Evolutionary conservation across 2,888 invertebrate genomes (phyloP), one percentile per base, ranked within the genome.

Genomic region (Parochlus steinenii): DNA sequence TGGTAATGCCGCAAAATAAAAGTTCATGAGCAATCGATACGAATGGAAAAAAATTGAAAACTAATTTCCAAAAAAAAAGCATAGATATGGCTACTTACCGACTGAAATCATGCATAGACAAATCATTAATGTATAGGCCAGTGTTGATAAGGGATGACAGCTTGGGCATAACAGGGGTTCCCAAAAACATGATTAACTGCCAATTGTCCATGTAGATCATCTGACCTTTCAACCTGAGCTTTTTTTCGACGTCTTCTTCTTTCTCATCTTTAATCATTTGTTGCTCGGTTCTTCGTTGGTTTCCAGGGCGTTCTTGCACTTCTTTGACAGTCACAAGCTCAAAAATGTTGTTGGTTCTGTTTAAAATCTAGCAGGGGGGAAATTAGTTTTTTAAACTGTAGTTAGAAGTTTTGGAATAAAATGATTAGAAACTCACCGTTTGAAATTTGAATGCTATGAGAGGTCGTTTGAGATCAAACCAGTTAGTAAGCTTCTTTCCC

Each of bases 191-290:
- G 64, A 97, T 87, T 76, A 90, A 83, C 42, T 83, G 74, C 97
- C 97, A 97, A 52, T 92, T 89, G 46, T 86, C 85, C 90, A 97
- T 92, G 58, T 86, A 93, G 49, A 95, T 81, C 95, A 97, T 97
- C 67, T 95, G 95, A 46, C 95, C 95, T 83, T 35, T 24, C 4
- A 25, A 11, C 19, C 20, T 12, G n/a, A 22, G 15, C 17, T 23
- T 26, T 12, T 81, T 74, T 6, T 69, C 64, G 3, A 63, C 62
- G 33, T 76, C 75, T 7, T 73, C 65, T 41, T 78, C 75, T 34
- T 73, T 71, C 66, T 71, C 5, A 64, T 64, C 44, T 67, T 54
- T 43, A 54, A 73, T 48, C 52, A 56, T 33, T 11, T 59, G 37
- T 32, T 70, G 63, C 53, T 63, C 57, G 49, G 66, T 41, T 57